Evolutionary conservation across 2,113 vertebrate species (phyloP), one percentile per base, ranked within the genome.

Genomic region (Stomatorhinus ivindoensis): DNA sequence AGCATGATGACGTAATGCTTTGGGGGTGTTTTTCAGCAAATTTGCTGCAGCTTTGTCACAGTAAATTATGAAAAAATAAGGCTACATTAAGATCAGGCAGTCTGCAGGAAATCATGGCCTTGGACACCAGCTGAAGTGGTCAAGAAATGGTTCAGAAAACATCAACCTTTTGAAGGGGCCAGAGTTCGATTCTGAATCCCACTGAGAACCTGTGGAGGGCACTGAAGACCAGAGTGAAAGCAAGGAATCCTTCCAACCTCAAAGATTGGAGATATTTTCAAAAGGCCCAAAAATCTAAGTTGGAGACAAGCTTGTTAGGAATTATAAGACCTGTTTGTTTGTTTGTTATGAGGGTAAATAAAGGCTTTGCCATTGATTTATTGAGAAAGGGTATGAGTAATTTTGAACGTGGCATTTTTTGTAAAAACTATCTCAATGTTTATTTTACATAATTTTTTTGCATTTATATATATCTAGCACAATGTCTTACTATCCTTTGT

Each of bases 261-360:
- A 51, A 51, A 86, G 47, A 50, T 44, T 46, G 42, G 17, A 46
- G 80, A 13, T 83, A 31, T 17, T 83, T 39, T 42, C 80, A 39
- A 83, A 83, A 83, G 39, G 17, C 39, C 27, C 11, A 15, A 44
- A 83, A 83, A 83, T 15, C 17, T 42, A 15, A 39, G 42, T 39
- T 84, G 44, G 82, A 47, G 82, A 84, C 8, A 24, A 47, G 46
- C 46, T 47, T 35, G 44, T 47, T 42, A 84, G 44, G 15, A 24
- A 84, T 84, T 84, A 84, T 84, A 84, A 42, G 35, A 84, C 6
- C 35, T 39, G 82, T 84, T 84, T 84, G 82, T 84, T 84, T 84
- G 82, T 44, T 84, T 83, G 80, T 35, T 83, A 39, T 47, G 42
- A 84, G 42, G 19, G 82, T 15, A 17, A 84, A 84, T 84, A 84